A percentile compares a stretch with the other conserved stretches of the same genome.
Conservation (phyloP, 2,888 invertebrate genomes). For the Amphimallon solstitiale region DNA sequence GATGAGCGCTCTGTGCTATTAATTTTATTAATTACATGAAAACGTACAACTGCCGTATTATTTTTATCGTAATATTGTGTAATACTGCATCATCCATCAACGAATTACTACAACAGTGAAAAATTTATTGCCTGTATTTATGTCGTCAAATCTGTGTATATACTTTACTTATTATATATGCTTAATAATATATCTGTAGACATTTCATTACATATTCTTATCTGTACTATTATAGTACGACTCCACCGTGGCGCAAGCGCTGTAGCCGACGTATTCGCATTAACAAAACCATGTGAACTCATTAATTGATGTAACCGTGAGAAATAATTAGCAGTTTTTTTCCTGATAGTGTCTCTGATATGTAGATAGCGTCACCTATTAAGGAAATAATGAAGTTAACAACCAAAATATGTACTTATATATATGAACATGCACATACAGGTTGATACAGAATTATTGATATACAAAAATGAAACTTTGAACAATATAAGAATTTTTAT, state of each 20-base stretch:
- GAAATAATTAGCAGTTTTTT: constrained; percentile 25
- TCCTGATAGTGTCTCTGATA: background rate
- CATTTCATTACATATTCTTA: constrained; percentile 13
- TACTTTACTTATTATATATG: constrained; percentile 8
- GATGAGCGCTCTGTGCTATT: background rate
- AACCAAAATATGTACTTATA: background rate
- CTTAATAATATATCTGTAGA: background rate
- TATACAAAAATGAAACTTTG: no score
- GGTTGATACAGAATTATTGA: no score
- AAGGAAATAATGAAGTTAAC: constrained; percentile 16
- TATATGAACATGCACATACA: no score
- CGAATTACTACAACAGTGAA: constrained; percentile 16
- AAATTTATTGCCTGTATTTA: constrained; percentile 25
- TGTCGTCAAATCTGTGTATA: constrained; percentile 14
- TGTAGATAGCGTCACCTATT: constrained; percentile 11
- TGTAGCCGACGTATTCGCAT: constrained; percentile 4
- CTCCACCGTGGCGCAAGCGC: background rate
- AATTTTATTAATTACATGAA: constrained; percentile 22
- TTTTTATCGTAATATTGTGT: constrained; percentile 26
- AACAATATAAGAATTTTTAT: no score
- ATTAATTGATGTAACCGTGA: constrained; percentile 35
- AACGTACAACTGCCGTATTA: background rate
- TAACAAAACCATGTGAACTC: constrained; percentile 14
- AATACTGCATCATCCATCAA: constrained; percentile 24
- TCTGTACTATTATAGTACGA: constrained; percentile 7